Conservation (phyloP, 2,797 vertebrate species). For the Synanceia verrucosa region DNA sequence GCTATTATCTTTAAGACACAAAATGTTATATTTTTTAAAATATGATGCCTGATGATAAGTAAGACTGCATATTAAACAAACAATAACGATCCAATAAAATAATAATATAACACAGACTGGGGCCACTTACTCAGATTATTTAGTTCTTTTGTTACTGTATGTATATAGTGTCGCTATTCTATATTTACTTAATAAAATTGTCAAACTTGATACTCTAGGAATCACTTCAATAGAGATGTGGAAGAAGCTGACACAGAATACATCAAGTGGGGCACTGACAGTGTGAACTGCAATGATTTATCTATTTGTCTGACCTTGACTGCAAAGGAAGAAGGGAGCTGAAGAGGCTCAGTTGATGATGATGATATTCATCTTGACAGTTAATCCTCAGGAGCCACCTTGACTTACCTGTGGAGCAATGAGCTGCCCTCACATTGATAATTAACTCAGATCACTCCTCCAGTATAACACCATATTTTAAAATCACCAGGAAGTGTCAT, state of each 20-base stretch:
- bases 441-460: conserved; percentile 13
- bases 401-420: conserved; percentile 1
- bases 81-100: neutral
- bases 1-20: no score
- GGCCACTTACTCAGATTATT: neutral
- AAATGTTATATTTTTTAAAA: no score
- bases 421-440: neutral
- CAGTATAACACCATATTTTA: neutral
- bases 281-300: neutral
- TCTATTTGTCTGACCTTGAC: neutral
- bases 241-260: neutral
- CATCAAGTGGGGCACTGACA: neutral
- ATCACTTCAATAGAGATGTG: neutral
- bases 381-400: conserved; percentile 2
- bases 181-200: neutral
- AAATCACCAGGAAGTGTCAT: neutral
- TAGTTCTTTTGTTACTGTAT: neutral
- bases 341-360: neutral
- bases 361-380: neutral
- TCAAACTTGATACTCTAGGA: no score
- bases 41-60: neutral
- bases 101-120: no score
- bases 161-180: neutral
- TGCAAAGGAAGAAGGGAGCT: neutral
- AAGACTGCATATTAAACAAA: neutral